These are phyloP conservation scores for Mus pahari DNA, from an alignment of 2,113 vertebrate species.

Conservation along the genomic window DNA sequence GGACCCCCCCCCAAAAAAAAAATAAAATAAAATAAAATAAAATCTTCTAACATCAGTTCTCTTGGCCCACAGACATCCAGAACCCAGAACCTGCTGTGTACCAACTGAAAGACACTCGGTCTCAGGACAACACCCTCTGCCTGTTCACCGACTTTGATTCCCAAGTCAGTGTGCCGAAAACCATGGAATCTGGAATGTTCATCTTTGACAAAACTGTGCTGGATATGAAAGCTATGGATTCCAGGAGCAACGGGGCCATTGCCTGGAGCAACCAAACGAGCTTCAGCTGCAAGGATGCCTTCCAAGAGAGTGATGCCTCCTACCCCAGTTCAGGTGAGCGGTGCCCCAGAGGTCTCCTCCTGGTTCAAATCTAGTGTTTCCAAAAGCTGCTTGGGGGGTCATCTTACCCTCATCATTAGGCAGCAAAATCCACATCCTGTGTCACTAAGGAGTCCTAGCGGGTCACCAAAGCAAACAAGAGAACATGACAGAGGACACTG, in stretches of 20 bases:
- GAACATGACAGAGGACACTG: not conserved
- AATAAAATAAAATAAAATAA: not conserved
- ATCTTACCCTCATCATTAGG: not conserved
- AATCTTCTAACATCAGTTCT: slow-evolving; percentile 29
- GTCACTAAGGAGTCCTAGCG: not conserved
- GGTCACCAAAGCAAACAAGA: not conserved
- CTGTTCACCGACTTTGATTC: slow-evolving; percentile 71
- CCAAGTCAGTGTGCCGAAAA: fast-evolving
- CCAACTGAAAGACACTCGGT: slow-evolving; percentile 33
- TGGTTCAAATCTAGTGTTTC: not conserved
- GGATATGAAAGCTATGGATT: slow-evolving; percentile 40
- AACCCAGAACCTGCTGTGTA: slow-evolving; percentile 59
- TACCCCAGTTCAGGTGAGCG: slow-evolving; percentile 8
- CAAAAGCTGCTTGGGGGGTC: not conserved
- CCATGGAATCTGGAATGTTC: fast-evolving
- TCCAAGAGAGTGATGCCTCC: fast-evolving
- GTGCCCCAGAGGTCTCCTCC: not conserved
- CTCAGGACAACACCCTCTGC: slow-evolving; percentile 32
- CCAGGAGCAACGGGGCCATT: slow-evolving; percentile 67
- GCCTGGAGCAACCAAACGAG: not conserved
- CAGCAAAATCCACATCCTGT: not conserved
- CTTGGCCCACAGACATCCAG: slow-evolving; percentile 59
- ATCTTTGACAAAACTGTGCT: not conserved
- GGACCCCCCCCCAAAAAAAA: not conserved
- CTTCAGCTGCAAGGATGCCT: fast-evolving